phyloP scores from a whole-genome alignment of 2,888 invertebrate genomes.

The Luffia ferchaultella region DNA sequence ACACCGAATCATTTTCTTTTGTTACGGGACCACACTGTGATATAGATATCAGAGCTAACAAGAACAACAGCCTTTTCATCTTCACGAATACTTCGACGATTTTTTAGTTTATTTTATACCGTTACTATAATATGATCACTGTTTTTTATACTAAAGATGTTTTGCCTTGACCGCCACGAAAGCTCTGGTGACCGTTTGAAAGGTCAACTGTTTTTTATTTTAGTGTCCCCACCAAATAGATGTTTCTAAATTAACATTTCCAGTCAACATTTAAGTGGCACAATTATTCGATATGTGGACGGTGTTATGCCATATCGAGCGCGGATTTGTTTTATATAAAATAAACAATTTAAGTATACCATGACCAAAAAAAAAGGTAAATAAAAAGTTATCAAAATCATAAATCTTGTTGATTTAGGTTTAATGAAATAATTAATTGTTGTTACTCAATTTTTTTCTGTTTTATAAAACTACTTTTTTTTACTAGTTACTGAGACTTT shows the following conservation, averaged over 20 bases:
- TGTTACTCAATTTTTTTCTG: too few relatives aligned
- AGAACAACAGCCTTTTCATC: constrained; percentile 44
- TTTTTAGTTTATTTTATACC: too few relatives aligned
- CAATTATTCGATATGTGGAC: neutral
- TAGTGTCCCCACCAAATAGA: constrained; percentile 43
- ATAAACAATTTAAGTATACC: too few relatives aligned
- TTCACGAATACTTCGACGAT: constrained; percentile 15
- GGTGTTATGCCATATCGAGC: neutral
- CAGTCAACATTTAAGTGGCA: neutral
- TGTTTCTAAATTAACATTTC: constrained; percentile 3
- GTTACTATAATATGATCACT: neutral
- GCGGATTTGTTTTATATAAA: too few relatives aligned
- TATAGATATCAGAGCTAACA: constrained; percentile 36
- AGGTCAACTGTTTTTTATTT: constrained; percentile 57
- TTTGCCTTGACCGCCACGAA: constrained; percentile 39
- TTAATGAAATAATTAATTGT: too few relatives aligned
- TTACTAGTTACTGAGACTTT: too few relatives aligned
- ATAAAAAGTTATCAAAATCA: too few relatives aligned
- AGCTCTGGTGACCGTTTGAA: constrained; percentile 45
- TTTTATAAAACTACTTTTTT: too few relatives aligned
- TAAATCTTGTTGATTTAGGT: too few relatives aligned
- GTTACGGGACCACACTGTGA: constrained; percentile 35
- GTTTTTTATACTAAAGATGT: constrained; percentile 21
- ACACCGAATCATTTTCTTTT: constrained; percentile 37
- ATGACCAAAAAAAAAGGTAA: too few relatives aligned